phyloP scores from a whole-genome alignment of 2,113 vertebrate genomes.

The Strigops habroptila region DNA sequence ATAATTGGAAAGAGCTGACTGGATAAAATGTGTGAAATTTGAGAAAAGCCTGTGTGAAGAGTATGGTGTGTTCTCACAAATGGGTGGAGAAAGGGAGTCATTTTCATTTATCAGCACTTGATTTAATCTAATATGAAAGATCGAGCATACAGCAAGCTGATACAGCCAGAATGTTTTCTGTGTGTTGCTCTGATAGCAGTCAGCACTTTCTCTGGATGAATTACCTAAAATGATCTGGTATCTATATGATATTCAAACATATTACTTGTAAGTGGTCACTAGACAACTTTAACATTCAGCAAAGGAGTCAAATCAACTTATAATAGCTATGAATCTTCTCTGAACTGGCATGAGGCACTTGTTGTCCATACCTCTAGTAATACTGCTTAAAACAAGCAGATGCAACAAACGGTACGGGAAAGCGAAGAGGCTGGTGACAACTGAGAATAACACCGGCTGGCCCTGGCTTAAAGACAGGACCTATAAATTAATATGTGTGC shows the following conservation, averaged over 20 bases:
- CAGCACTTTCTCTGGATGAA: not conserved
- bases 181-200: not conserved
- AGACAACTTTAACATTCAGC: not conserved
- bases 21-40: constrained; percentile 5
- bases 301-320: not conserved
- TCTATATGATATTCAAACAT: not conserved
- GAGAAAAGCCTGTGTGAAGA: not conserved
- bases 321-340: not conserved
- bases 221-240: not conserved
- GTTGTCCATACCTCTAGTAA: not conserved
- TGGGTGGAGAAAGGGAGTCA: not conserved
- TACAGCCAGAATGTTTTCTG: not conserved
- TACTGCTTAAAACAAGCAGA: not conserved
- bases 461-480: not conserved
- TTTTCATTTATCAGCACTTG: not conserved
- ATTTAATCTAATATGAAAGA: not conserved
- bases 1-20: not conserved
- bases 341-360: not conserved
- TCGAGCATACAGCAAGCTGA: not conserved
- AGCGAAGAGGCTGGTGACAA: not conserved
- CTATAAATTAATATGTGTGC: not conserved
- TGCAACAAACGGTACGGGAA: not conserved
- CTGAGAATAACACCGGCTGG: not conserved
- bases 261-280: not conserved
- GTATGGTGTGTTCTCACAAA: not conserved